These are phyloP conservation scores for Perccottus glenii DNA, from an alignment of 2,113 vertebrate species.

Conservation along the genomic window DNA sequence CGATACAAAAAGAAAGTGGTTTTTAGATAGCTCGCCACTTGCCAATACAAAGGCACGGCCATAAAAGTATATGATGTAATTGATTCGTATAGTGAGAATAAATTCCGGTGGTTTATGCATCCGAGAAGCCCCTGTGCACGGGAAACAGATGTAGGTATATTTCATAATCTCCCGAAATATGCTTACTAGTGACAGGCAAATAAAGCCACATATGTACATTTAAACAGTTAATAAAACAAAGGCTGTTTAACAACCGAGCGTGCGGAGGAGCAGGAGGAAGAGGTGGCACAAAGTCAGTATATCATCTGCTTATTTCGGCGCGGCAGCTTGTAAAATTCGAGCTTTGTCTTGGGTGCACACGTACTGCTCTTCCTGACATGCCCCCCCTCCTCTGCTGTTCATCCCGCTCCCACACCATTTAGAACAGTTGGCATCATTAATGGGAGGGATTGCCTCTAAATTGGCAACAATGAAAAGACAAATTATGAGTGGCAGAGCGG, in stretches of 20 bases:
- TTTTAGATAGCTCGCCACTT: conserved; percentile 64
- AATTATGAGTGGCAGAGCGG: conserved; percentile 89
- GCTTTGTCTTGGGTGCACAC: conserved; percentile 60
- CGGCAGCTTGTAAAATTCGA: conserved; percentile 72
- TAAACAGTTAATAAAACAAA: conserved; percentile 81
- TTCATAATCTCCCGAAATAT: conserved; percentile 74
- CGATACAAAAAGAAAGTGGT: conserved; percentile 66
- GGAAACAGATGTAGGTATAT: conserved; percentile 77
- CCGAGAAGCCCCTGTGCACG: conserved; percentile 35
- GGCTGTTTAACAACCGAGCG: conserved; percentile 71
- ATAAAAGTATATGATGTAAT: conserved; percentile 76
- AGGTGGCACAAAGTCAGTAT: conserved; percentile 72
- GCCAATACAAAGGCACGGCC: conserved; percentile 59
- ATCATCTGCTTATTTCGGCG: conserved; percentile 78
- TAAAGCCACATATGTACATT: conserved; percentile 79
- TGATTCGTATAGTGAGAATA: conserved; percentile 67
- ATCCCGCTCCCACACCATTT: conserved; percentile 76
- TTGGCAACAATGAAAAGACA: conserved; percentile 95
- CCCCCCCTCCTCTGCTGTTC: conserved; percentile 53
- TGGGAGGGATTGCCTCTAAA: conserved; percentile 94
- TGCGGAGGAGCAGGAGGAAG: conserved; percentile 51
- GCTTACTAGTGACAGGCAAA: conserved; percentile 75
- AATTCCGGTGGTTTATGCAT: conserved; percentile 65
- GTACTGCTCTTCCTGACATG: conserved; percentile 46
- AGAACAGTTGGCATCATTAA: conserved; percentile 92